Base-by-base conservation (phyloP, 1,140 invertebrate species). In the Solenopsis invicta region DNA sequence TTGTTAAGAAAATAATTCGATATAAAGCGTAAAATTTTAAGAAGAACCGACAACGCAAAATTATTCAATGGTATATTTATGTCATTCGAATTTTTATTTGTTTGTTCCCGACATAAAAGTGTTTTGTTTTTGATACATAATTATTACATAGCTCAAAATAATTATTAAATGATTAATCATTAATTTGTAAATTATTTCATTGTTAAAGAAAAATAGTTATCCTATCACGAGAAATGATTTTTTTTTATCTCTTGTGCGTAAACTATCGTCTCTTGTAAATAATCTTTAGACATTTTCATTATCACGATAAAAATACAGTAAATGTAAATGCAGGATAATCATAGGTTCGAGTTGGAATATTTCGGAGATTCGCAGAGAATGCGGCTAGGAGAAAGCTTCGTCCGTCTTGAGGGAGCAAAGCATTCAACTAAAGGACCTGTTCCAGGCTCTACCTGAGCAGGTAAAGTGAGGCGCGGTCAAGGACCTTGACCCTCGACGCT, bases 401-500 rank as follows among this genome's bases (percentile, higher is more conserved):
- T 24, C 21, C 41, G 4, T 24, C 16, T 76, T 18, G 37, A 59
- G n/a, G 2, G 9, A 56, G 52, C 41, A 88, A 80, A 66, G 67
- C n/a, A 34, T 52, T 66, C 45, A 50, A 45, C 29, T 50, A 75
- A 76, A 85, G 75, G 71, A 89, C 85, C 78, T 89, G 74, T 67
- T 90, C 76, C 24, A 77, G 64, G 34, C 54, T 56, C 71, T 74
- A 75, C 72, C 84, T 78, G 86, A 56, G 71, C 87, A 91, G 86
- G 80, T 86, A 85, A 86, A 89, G 87, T 87, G 67, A 81, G 72
- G 86, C 59, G 86, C 72, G 75, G 88, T 87, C 88, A 72, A 85
- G 92, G 90, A 92, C 93, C 93, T 94, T 94, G 93, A 93, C 91
- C 93, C 91, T 54, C 54, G 72, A 75, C 21, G 54, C 71, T 75